Base-by-base conservation (phyloP, 2,888 invertebrate species). In the Trachelus iudaicus region DNA sequence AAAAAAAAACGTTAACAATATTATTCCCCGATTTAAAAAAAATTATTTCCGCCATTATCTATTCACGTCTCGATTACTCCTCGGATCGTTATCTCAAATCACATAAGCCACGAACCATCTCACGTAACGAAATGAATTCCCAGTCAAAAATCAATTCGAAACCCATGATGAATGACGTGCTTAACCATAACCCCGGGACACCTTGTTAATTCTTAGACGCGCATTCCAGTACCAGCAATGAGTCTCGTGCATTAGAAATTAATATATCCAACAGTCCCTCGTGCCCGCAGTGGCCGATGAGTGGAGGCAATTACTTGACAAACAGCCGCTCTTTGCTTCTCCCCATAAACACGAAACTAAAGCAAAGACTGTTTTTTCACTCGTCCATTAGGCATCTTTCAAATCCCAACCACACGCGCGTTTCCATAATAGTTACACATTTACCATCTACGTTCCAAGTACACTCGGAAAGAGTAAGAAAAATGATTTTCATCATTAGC, bases 241-340 rank as follows among this genome's bases (percentile, higher is more conserved):
- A 80, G 76, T 56, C 73, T 23, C 23, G 56, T 30, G 69, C 76
- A 79, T 81, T 81, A 81, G 78, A 80, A 80, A 81, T 80, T 76
- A 78, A 80, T 81, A 78, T 74, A 76, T 80, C 69, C 76, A 56
- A 6, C 56, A 56, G 56, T 23, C 56, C 4, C 69, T 33, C 31
- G 31, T 71, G 9, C 71, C 71, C 4, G 9, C 23, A 23, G 71
- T 71, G 40, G 30, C 73, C 40, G 69, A 30, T 31, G 71, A 71
- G 69, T 30, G 9, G 56, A 73, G 73, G 76, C 69, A 80, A 81
- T 78, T 80, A 73, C 40, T 56, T 69, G 69, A 30, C 71, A 71
- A 71, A 71, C 71, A 3, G 69, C 30, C 4, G 0, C 71, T 30
- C 13, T 31, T 31, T 71, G 71, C 71, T 71, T 31, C 71, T 4